Percentiles rank a stretch among this genome's conserved stretches.
Conservation (phyloP, 2,113 vertebrate genomes). For the Pholis gunnellus region DNA sequence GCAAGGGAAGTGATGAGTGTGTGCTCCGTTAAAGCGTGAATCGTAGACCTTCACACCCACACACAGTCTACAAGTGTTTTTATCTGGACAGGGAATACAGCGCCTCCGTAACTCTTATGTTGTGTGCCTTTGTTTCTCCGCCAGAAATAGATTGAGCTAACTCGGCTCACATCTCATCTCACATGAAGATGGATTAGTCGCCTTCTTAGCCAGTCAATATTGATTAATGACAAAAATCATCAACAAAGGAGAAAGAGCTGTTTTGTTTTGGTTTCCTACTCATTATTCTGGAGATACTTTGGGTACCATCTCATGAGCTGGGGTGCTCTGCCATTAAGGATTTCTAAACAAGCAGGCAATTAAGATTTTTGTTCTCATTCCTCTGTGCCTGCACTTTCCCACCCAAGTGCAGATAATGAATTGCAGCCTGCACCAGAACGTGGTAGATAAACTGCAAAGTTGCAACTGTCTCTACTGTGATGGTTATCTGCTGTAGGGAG, state of each 20-base stretch:
- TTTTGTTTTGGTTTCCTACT: not conserved
- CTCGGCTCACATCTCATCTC: slow-evolving; percentile 6
- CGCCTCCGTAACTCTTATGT: not conserved
- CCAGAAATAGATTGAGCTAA: not conserved
- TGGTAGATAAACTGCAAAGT: slow-evolving; percentile 13
- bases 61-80: slow-evolving; percentile 1
- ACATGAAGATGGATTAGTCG: slow-evolving; percentile 7
- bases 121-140: not conserved
- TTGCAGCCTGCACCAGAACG: slow-evolving; percentile 8
- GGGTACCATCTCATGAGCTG: slow-evolving; percentile 17
- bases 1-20: not conserved
- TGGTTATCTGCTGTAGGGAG: not conserved
- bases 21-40: not conserved
- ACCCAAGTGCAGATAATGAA: slow-evolving; percentile 37
- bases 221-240: slow-evolving; percentile 40
- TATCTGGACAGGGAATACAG: slow-evolving; percentile 1
- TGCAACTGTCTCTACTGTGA: slow-evolving; percentile 23
- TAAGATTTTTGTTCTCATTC: slow-evolving; percentile 45
- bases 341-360: slow-evolving; percentile 52
- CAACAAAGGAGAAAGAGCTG: not conserved
- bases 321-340: slow-evolving; percentile 32
- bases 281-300: slow-evolving; percentile 23
- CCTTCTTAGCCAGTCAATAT: slow-evolving; percentile 24
- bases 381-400: slow-evolving; percentile 5
- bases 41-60: not conserved